Conservation (phyloP, 2,113 vertebrate species). For the Pluvialis apricaria region DNA sequence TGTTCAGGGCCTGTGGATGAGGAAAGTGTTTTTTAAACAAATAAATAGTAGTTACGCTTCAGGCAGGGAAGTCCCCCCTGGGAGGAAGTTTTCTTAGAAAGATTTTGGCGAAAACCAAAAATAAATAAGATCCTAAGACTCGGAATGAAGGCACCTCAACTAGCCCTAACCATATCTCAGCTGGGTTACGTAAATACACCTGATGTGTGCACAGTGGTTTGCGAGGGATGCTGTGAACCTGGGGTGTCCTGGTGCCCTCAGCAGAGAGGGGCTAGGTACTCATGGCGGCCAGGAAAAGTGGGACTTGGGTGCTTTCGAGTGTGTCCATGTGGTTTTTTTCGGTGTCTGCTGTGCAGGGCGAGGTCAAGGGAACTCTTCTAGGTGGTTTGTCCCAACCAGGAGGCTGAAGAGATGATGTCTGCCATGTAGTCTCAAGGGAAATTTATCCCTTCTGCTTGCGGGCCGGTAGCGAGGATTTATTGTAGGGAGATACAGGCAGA, state of each 20-base stretch:
- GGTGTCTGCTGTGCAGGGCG: background rate
- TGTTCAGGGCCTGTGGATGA: background rate
- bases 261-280: background rate
- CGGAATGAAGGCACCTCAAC: background rate
- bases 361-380: background rate
- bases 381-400: background rate
- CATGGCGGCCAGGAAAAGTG: background rate
- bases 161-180: background rate
- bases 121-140: background rate
- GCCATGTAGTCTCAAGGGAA: background rate
- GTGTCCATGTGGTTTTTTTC: background rate
- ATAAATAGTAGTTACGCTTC: background rate
- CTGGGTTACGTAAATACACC: background rate
- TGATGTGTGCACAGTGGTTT: fast-evolving
- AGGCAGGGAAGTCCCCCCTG: background rate
- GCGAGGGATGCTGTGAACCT: background rate
- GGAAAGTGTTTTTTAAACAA: background rate
- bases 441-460: background rate
- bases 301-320: background rate
- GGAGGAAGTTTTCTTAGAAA: background rate
- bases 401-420: background rate
- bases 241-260: background rate
- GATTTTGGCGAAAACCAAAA: background rate
- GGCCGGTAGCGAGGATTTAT: background rate
- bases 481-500: background rate